Evolutionary conservation across 2,888 invertebrate genomes (phyloP), one percentile per base, ranked within the genome.

Genomic region (Drosophila nigritarsus): DNA sequence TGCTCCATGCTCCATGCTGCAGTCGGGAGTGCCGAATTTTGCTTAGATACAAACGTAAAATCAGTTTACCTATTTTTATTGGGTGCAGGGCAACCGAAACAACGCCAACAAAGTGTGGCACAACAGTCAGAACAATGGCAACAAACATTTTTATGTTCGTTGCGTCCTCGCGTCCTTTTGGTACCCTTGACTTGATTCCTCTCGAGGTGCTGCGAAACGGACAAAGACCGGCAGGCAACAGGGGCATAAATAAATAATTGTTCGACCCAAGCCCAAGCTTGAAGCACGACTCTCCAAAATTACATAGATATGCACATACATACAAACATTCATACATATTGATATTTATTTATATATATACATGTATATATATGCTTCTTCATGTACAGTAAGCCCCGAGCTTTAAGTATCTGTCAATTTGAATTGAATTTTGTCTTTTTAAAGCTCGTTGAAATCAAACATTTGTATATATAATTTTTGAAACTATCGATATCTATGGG

Each of bases 171-270:
- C 11, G n/a, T 27, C 27, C 45, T 30, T 32, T 24, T 18, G 9
- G 3, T 0, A 2, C n/a, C 1, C 18, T 42, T 51, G 24, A 20
- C 7, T 24, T n/a, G 15, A 38, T 27, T 42, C 45, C 34, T 48
- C 45, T 27, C n/a, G 8, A 27, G 27, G 24, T 29, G 38, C 32
- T 32, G 40, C 38, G 24, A 30, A 45, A 50, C 45, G 61, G 24
- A 51, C 61, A 69, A 68, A 66, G 62, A 63, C 38, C 53, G 42
- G 54, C 66, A 32, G 32, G 32, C 20, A 40, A 61, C 29, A 29
- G 38, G 58, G 30, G 55, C 60, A 83, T 81, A 73, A 67, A 80
- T 80, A 77, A 77, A 77, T 83, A 77, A 81, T 68, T 61, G 29
- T 29, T 24, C 50, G 54, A 49, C 30, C 32, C 56, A 30, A 45